phyloP scores from a whole-genome alignment of 2,113 vertebrate species.

The Catagonus wagneri region DNA sequence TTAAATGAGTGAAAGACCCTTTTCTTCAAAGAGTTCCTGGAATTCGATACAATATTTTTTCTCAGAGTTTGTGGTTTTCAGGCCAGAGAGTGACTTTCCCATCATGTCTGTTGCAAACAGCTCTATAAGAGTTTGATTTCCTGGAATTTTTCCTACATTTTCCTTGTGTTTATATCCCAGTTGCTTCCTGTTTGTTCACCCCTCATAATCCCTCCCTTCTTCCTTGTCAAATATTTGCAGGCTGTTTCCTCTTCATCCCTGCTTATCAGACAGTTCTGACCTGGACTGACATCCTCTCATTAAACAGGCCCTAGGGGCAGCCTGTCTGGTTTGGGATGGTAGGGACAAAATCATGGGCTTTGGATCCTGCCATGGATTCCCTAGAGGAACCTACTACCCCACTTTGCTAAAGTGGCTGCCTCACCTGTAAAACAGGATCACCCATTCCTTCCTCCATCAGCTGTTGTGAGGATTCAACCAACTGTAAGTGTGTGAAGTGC shows the following conservation, averaged over 20 bases:
- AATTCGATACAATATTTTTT: background rate
- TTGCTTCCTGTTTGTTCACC: slow-evolving; percentile 75
- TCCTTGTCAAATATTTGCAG: slow-evolving; percentile 22
- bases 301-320: background rate
- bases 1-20: background rate
- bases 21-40: slow-evolving; percentile 30
- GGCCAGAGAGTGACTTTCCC: background rate
- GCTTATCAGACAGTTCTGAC: background rate
- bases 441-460: background rate
- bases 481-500: background rate
- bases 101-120: background rate
- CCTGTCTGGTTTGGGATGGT: background rate
- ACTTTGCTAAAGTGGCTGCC: background rate
- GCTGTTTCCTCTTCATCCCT: background rate
- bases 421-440: background rate
- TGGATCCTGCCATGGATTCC: background rate
- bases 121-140: slow-evolving; percentile 27
- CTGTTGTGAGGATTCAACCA: background rate
- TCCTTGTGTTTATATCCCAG: slow-evolving; percentile 48
- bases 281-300: background rate
- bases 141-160: slow-evolving; percentile 62
- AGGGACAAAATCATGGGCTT: background rate
- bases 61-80: background rate
- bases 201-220: slow-evolving; percentile 58
- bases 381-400: background rate